A percentile compares a stretch with the other conserved stretches of the same genome.
phyloP scores from a whole-genome alignment of 2,797 vertebrate species.

The Alectoris magna region DNA sequence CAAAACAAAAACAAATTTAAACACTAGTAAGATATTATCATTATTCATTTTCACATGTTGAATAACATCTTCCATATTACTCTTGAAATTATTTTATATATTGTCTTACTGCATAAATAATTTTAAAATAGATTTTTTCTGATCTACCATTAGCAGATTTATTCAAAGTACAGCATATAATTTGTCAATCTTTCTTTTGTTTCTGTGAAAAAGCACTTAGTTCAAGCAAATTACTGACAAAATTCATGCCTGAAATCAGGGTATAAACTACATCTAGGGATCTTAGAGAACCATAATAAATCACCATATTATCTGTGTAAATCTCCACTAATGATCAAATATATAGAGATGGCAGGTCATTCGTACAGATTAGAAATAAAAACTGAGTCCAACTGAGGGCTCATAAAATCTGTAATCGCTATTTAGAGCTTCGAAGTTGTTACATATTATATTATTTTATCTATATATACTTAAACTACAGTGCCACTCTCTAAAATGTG shows the following conservation, averaged over 20 bases:
- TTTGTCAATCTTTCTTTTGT: constrained; percentile 29
- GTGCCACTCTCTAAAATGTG: neutral
- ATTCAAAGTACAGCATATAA: neutral
- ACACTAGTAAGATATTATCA: neutral
- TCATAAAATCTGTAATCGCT: neutral
- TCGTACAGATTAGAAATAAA: constrained; percentile 54
- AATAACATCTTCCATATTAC: neutral
- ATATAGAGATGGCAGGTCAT: neutral
- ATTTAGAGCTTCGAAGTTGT: constrained; percentile 13
- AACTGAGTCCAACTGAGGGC: neutral
- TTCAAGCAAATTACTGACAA: constrained; percentile 22
- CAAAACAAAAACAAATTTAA: neutral
- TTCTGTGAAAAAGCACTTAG: constrained; percentile 46
- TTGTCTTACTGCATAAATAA: neutral
- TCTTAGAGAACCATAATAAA: constrained; percentile 32
- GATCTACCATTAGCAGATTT: neutral
- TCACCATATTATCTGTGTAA: constrained; percentile 34
- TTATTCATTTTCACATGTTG: neutral
- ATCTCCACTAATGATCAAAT: constrained; percentile 40
- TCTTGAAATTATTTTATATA: neutral
- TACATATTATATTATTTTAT: neutral
- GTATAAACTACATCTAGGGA: constrained; percentile 7
- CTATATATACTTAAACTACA: neutral
- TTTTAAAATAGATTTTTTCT: neutral
- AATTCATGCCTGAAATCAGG: constrained; percentile 33